Evolutionary conservation across 2,888 invertebrate species (phyloP), one percentile per base, ranked within the genome.

Genomic region (Apotomis capreana): DNA sequence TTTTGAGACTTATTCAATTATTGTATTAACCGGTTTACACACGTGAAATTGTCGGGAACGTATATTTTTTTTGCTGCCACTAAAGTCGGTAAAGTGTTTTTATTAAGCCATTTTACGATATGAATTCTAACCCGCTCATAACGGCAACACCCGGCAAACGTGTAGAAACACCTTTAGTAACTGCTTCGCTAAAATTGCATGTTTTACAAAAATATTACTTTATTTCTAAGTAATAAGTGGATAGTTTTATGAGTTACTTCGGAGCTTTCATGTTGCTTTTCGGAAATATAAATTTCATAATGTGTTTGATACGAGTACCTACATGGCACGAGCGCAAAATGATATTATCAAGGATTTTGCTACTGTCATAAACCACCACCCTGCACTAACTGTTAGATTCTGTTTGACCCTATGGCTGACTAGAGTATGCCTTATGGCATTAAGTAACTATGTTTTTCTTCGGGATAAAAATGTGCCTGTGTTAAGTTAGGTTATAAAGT

Each of bases 161-260:
- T 65, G 65, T 65, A 15, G 10, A 4, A 5, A 36, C 58, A 15
- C 51, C 57, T 51, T 68, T 51, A n/a, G 15, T 10, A 52, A 68
- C 51, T 62, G 70, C 54, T 61, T 57, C 68, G 51, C 55, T 67
- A 72, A 72, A 70, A 72, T 68, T 68, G 72, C 72, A 68, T 72
- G 72, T 68, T 72, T 63, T 68, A 68, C 68, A 72, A 71, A 72
- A 72, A 72, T 68, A 72, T 72, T 62, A 68, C 72, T 72, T 68
- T 68, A 72, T 72, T 72, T 63, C 63, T 55, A 37, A 36, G 68
- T 72, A 68, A 68, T 62, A 70, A 60, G 68, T 63, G 72, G 68
- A 72, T 68, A 68, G 68, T 63, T 72, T 72, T 68, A 72, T 59
- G 58, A 58, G 52, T 72, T 63, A 63, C 68, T 40, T 4, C 8